Conservation (phyloP, 2,797 vertebrate genomes). For the Sebastes nivosus region DNA sequence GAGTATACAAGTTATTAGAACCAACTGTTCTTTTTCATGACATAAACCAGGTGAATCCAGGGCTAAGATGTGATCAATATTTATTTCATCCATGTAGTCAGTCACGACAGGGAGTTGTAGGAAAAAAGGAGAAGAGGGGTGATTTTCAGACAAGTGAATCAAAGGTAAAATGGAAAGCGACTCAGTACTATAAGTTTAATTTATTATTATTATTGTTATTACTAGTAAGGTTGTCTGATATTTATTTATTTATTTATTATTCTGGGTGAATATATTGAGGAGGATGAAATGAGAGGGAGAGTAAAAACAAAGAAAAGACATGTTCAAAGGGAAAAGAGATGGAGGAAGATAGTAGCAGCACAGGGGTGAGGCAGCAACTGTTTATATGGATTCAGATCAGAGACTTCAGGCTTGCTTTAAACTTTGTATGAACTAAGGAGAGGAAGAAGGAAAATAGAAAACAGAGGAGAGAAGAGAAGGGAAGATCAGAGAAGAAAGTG, state of each 20-base stretch:
- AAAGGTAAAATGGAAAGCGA: neutral
- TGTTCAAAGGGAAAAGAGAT: neutral
- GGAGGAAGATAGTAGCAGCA: neutral
- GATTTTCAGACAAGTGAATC: neutral
- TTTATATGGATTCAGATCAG: slow-evolving; percentile 48
- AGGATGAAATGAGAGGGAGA: neutral
- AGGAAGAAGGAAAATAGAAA: slow-evolving; percentile 31
- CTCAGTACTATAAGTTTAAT: too few relatives aligned
- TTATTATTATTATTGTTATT: too few relatives aligned
- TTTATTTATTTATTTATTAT: neutral
- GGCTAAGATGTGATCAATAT: slow-evolving; percentile 2
- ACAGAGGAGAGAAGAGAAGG: neutral
- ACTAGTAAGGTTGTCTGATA: neutral
- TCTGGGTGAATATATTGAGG: neutral
- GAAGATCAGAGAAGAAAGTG: slow-evolving; percentile 1
- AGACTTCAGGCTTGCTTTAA: slow-evolving; percentile 47
- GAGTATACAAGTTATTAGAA: slow-evolving; percentile 7
- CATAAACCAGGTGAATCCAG: neutral
- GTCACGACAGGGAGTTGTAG: neutral
- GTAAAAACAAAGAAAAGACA: slow-evolving; percentile 14
- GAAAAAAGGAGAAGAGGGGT: neutral
- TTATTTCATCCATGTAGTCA: neutral
- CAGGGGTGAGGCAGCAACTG: slow-evolving; percentile 6
- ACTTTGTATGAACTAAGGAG: slow-evolving; percentile 44
- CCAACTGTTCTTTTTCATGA: slow-evolving; percentile 1